Conservation (phyloP, 2,113 vertebrate species). For the Peromyscus californicus region DNA sequence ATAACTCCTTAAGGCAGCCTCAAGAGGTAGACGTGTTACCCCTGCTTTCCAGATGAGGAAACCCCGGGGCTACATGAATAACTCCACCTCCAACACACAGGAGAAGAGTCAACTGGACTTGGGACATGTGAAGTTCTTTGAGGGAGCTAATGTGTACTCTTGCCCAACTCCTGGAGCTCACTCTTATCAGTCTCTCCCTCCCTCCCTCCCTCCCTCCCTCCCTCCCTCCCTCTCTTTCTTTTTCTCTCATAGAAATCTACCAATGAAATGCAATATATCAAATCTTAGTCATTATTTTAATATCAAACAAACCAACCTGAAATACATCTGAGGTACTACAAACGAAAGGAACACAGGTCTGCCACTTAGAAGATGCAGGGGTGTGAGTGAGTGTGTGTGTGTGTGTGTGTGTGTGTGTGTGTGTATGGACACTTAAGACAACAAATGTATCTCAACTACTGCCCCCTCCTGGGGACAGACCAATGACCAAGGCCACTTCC, state of each 20-base stretch:
- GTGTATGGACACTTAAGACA: conserved; percentile 51
- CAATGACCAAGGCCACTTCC: conserved; percentile 11
- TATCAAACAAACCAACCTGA: conserved; percentile 2
- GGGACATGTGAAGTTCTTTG: conserved; percentile 4
- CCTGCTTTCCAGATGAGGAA: conserved; percentile 49
- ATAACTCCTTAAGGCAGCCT: background rate
- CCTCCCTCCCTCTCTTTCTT: background rate
- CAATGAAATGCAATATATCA: background rate
- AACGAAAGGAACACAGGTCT: conserved; percentile 14
- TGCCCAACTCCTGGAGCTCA: background rate
- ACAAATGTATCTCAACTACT: conserved; percentile 67
- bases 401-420: background rate
- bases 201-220: background rate
- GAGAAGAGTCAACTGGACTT: background rate
- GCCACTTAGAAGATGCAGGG: background rate
- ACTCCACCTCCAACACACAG: background rate
- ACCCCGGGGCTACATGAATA: background rate
- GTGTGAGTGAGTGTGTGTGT: background rate
- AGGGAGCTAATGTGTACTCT: background rate
- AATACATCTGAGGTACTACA: conserved; percentile 47
- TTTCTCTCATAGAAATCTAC: background rate
- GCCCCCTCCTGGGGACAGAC: conserved; percentile 68
- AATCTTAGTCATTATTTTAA: conserved; percentile 48
- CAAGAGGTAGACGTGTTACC: background rate
- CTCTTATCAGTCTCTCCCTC: background rate